These are phyloP conservation scores for Chanos chanos DNA, from an alignment of 2,797 vertebrate genomes.

Conservation along the genomic window DNA sequence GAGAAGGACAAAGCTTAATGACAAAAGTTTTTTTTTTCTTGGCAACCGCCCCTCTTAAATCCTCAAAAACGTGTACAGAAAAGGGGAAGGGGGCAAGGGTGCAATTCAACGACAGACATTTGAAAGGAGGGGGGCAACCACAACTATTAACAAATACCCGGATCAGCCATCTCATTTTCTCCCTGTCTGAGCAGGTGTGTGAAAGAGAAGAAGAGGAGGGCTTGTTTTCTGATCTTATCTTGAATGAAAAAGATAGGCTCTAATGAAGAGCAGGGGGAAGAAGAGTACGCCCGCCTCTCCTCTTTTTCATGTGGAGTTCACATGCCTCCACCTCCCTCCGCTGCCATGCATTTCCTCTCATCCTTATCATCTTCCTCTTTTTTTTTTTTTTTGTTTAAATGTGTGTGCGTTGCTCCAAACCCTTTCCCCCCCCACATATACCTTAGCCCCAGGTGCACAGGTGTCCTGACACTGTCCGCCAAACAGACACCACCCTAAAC, in stretches of 20 bases:
- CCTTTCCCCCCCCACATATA: neutral
- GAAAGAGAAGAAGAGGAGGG: constrained; percentile 1
- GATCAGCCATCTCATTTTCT: too few relatives aligned
- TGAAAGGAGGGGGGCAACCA: too few relatives aligned
- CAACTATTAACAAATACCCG: too few relatives aligned
- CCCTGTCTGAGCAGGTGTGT: constrained; percentile 7
- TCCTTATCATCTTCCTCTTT: constrained; percentile 12
- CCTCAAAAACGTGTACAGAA: too few relatives aligned
- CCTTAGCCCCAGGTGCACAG: constrained; percentile 28
- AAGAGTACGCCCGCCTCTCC: constrained; percentile 16
- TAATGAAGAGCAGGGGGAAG: constrained; percentile 27
- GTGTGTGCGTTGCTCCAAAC: constrained; percentile 1
- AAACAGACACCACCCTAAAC: too few relatives aligned
- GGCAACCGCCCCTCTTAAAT: too few relatives aligned
- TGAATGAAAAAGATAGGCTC: constrained; percentile 26
- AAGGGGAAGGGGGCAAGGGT: too few relatives aligned
- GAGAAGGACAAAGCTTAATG: too few relatives aligned
- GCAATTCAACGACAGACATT: too few relatives aligned
- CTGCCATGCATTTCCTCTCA: constrained; percentile 4
- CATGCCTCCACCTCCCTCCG: constrained; percentile 2
- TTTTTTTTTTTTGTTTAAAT: constrained; percentile 6
- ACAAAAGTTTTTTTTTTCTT: too few relatives aligned
- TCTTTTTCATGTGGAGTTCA: constrained; percentile 16
- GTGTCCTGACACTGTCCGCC: constrained; percentile 10
- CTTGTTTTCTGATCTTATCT: constrained; percentile 32